phyloP scores from a whole-genome alignment of 64 coral and sea anemone genomes.

The Trachythela sp. region DNA sequence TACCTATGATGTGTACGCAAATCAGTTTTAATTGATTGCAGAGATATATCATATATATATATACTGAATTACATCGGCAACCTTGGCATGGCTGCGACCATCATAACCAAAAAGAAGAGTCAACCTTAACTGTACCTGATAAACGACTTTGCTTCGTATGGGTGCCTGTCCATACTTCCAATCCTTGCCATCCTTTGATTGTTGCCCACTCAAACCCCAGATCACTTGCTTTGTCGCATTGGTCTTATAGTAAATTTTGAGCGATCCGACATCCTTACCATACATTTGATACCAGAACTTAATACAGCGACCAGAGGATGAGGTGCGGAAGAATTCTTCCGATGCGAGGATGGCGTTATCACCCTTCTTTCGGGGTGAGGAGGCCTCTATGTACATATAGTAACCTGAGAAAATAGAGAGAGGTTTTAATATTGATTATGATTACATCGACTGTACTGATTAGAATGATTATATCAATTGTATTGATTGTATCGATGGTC shows the following conservation, averaged over 20 bases:
- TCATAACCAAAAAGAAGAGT: no score
- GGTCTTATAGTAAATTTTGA: conserved; percentile 52
- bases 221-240: neutral
- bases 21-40: no score
- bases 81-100: no score
- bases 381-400: conserved; percentile 92
- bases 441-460: no score
- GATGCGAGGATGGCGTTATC: conserved; percentile 72
- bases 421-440: no score
- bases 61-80: no score
- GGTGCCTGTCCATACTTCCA: conserved; percentile 77
- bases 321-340: conserved; percentile 57
- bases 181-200: conserved; percentile 27
- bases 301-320: conserved; percentile 63
- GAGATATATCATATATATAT: no score
- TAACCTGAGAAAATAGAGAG: conserved; percentile 46
- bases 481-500: no score
- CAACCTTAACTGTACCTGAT: conserved; percentile 39
- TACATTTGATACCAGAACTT: conserved; percentile 98
- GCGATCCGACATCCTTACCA: conserved; percentile 54
- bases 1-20: no score
- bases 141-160: conserved; percentile 52
- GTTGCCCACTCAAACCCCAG: conserved; percentile 27
- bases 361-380: conserved; percentile 42
- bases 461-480: no score